These are phyloP conservation scores for Eledone cirrhosa DNA, from an alignment of 2,888 invertebrate genomes.

Conservation along the genomic window DNA sequence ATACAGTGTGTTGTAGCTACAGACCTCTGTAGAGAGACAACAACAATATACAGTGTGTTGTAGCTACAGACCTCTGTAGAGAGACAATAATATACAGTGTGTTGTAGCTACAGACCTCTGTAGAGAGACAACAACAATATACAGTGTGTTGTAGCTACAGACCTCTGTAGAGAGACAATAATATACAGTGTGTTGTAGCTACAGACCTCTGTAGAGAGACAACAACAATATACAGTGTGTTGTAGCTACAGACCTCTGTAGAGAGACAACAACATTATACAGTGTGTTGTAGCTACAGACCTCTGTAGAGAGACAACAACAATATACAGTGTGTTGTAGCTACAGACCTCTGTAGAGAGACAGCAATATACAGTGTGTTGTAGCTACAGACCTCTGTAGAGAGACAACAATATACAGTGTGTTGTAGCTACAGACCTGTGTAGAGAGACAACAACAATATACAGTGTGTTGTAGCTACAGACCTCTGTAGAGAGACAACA, in stretches of 20 bases:
- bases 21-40: conserved; percentile 44
- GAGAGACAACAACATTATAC: conserved; percentile 24
- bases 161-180: conserved; percentile 41
- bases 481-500: conserved; percentile 41
- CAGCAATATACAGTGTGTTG: no score
- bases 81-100: no score
- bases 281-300: no score
- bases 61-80: conserved; percentile 52
- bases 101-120: conserved; percentile 54
- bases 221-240: no score
- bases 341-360: conserved; percentile 48
- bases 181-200: no score
- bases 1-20: no score
- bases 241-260: conserved; percentile 52
- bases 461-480: no score
- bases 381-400: conserved; percentile 52
- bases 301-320: conserved; percentile 40
- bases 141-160: no score
- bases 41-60: no score
- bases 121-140: conserved; percentile 29
- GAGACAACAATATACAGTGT: no score
- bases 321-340: no score
- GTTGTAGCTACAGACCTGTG: conserved; percentile 54
- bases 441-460: conserved; percentile 29
- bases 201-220: conserved; percentile 46